Evolutionary conservation across 2,797 vertebrate species (phyloP), one percentile per base, ranked within the genome.

Genomic region (Etheostoma nigrum): DNA sequence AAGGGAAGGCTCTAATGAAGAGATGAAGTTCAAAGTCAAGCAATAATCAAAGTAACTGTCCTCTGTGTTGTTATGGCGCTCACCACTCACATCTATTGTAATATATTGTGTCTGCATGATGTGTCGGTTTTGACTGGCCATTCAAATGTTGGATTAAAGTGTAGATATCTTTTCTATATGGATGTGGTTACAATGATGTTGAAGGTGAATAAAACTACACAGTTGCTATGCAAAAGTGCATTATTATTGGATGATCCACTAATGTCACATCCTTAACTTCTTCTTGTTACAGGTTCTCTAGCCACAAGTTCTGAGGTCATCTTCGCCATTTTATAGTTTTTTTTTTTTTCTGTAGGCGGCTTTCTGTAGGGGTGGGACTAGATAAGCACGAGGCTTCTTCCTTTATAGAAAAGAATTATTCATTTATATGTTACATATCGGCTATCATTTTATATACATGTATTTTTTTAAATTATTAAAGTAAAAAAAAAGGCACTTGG

Each of bases 191-290:
- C 0, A 13, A 60, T 67, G 40, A 80, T 52, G 63, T 73, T 49
- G 21, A 75, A 36, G 44, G 10, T 67, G 19, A 89, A 86, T 79
- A 79, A 90, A 86, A 83, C 40, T 10, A 71, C 74, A 85, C 36
- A 51, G 68, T 82, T 79, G 59, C 84, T 90, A 88, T 92, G 88
- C 86, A 91, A 76, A 80, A 52, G n/a, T n/a, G 9, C 9, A 36
- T 13, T 27, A 13, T 76, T 40, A 40, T 40, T 40, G 36, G 36
- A 11, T 11, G 36, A 40, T 47, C 11, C 18, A 33, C 4, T 42
- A 0, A 30, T 14, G 59, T 19, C 30, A 6, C 23, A 11, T 12
- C 5, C 27, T 3, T 5, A 14, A 44, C 7, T 25, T 57, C 4
- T 36, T 47, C 3, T 23, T 6, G 2, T 57, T 40, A 5, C 18